Evolutionary conservation across 2,113 vertebrate genomes (phyloP).

Genomic region (Pipa parva): DNA sequence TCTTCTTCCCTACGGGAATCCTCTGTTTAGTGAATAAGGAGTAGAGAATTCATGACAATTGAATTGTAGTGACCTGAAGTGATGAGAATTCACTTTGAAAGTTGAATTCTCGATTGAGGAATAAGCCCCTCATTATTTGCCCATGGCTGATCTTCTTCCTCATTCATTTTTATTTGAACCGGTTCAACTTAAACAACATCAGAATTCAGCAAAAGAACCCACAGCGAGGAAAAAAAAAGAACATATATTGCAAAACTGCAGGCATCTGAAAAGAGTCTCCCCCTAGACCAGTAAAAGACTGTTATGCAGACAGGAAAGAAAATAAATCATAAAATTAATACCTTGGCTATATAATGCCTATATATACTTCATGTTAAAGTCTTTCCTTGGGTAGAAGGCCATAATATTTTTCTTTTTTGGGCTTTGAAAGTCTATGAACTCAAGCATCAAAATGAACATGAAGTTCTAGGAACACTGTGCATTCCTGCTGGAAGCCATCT

Average conservation of each 20-base stretch:
- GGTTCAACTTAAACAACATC: slow-evolving; percentile 23
- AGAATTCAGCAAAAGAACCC: slow-evolving; percentile 25
- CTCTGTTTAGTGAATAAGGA: too few relatives aligned
- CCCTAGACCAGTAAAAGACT: slow-evolving; percentile 27
- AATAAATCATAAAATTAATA: slow-evolving; percentile 43
- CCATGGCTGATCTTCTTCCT: too few relatives aligned
- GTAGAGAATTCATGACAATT: too few relatives aligned
- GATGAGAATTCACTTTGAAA: too few relatives aligned
- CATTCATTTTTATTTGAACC: slow-evolving; percentile 35
- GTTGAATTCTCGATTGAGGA: too few relatives aligned
- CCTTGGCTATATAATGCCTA: slow-evolving; percentile 33
- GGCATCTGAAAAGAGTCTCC: slow-evolving; percentile 30
- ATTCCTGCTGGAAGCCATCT: neutral
- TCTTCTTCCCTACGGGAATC: too few relatives aligned
- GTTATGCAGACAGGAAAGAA: slow-evolving; percentile 40
- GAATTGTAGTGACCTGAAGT: too few relatives aligned
- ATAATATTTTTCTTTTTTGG: neutral
- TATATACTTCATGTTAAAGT: slow-evolving; percentile 24
- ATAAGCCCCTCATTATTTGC: too few relatives aligned
- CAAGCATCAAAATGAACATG: neutral
- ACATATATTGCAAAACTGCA: slow-evolving; percentile 32
- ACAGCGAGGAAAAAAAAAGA: slow-evolving; percentile 34
- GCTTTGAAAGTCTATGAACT: neutral
- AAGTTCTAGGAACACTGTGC: neutral
- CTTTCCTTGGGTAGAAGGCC: neutral